Base-by-base conservation (phyloP, 1,140 invertebrate genomes). In the Bombus huntii region DNA sequence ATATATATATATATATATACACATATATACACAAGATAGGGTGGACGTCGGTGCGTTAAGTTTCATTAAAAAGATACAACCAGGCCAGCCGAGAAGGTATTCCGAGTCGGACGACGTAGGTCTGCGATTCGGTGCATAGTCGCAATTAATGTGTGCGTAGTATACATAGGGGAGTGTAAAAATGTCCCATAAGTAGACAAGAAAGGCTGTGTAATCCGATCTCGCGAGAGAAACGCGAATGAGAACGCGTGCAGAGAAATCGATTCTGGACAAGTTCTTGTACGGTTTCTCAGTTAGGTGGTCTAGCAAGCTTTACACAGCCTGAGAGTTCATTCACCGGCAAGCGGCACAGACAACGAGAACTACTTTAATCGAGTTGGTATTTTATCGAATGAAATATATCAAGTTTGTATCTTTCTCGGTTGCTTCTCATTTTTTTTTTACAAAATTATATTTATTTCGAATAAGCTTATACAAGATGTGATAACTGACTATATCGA, bases 191-290 rank as follows among this genome's bases (percentile, higher is more conserved):
- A 74, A 71, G 66, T 68, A 31, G 15, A 44, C 73, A 80, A 57
- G 85, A 89, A 85, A 87, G 88, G 44, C 74, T 44, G 73, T 87
- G 94, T 93, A 94, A 95, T 88, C 80, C 72, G 92, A 95, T 92
- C 93, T 89, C 88, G 87, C 79, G 88, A 92, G 92, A 94, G 93
- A 94, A 94, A 94, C 83, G 91, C 89, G 88, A 93, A 89, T 85
- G 87, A 91, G 89, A 76, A 65, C 70, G 39, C 28, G 87, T 59
- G 83, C 87, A 62, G 70, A 81, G 90, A 90, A 94, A 95, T 95
- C 94, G 94, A 95, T 95, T 94, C 89, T 90, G 84, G 89, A 85
- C 87, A 85, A 90, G 93, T 92, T 94, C 91, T 94, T 95, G 90
- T 95, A 94, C 83, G 94, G 94, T 92, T 92, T 93, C 92, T 83